Evolutionary conservation across 1,140 invertebrate species (phyloP).

Genomic region (Papilio dardanus): DNA sequence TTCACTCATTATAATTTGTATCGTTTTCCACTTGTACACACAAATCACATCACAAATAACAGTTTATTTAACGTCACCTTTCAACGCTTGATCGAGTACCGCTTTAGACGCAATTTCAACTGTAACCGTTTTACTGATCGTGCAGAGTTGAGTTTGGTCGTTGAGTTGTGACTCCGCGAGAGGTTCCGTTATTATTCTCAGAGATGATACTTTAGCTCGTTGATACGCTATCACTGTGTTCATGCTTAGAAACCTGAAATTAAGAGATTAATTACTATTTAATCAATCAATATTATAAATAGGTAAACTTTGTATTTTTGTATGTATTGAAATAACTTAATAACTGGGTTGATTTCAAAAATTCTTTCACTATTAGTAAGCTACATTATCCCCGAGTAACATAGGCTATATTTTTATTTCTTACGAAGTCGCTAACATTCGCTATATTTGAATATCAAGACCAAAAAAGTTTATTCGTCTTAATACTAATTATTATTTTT

Average conservation of each 20-base stretch:
- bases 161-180: conserved; percentile 31
- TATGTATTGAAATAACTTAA: no score
- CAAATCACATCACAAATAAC: conserved; percentile 5
- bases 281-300: no score
- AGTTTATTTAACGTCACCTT: conserved; percentile 54
- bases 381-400: no score
- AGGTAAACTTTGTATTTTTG: no score
- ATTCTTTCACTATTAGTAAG: no score
- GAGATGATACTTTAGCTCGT: conserved; percentile 92
- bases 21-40: neutral
- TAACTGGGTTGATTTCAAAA: no score
- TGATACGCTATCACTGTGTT: conserved; percentile 94
- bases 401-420: no score
- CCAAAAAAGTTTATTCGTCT: no score
- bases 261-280: neutral
- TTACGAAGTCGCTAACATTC: no score
- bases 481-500: no score
- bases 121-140: conserved; percentile 79
- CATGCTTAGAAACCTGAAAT: conserved; percentile 88
- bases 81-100: conserved; percentile 67
- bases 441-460: no score
- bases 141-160: conserved; percentile 61
- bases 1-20: neutral
- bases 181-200: conserved; percentile 87
- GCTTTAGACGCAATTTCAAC: conserved; percentile 77